Evolutionary conservation across 2,888 invertebrate genomes (phyloP).

Genomic region (Agonopterix arenella): DNA sequence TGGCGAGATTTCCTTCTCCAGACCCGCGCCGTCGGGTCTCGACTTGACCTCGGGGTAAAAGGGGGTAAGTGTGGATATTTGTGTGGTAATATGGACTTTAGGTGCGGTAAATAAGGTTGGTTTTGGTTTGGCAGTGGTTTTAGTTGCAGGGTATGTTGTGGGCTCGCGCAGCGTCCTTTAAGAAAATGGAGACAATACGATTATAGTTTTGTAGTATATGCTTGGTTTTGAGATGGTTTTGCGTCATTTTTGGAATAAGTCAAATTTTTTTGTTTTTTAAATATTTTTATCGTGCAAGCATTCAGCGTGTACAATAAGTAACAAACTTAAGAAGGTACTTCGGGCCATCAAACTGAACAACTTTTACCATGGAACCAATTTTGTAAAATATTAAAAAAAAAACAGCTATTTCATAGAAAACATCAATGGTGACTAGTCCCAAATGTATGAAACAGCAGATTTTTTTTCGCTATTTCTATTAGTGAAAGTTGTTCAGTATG

Average conservation of each 20-base stretch:
- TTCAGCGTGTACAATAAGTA: too few species aligned
- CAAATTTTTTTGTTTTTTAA: too few species aligned
- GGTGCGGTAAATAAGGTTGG: rapidly evolving
- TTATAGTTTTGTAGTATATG: slow-evolving; percentile 53
- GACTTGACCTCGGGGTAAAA: slow-evolving; percentile 14
- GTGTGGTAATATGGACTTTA: neutral
- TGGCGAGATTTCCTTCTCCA: slow-evolving; percentile 42
- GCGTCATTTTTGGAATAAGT: neutral
- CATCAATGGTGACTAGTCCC: too few species aligned
- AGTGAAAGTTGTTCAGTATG: too few species aligned
- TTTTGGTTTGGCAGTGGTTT: slow-evolving; percentile 16
- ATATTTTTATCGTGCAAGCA: too few species aligned
- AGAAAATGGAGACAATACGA: slow-evolving; percentile 70
- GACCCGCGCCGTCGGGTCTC: slow-evolving; percentile 61
- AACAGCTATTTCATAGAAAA: too few species aligned
- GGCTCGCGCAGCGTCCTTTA: slow-evolving; percentile 63
- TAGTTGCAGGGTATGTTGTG: slow-evolving; percentile 50
- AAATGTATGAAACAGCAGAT: too few species aligned
- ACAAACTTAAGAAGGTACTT: too few species aligned
- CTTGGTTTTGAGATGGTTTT: slow-evolving; percentile 20
- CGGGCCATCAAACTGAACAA: too few species aligned
- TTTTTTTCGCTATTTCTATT: too few species aligned
- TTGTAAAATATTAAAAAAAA: too few species aligned
- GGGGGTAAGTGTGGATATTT: slow-evolving; percentile 13
- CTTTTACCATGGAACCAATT: too few species aligned